A percentile compares a stretch with the other conserved stretches of the same genome.
phyloP scores from a whole-genome alignment of 2,797 vertebrate genomes.

The Enteromius trimaculatus region DNA sequence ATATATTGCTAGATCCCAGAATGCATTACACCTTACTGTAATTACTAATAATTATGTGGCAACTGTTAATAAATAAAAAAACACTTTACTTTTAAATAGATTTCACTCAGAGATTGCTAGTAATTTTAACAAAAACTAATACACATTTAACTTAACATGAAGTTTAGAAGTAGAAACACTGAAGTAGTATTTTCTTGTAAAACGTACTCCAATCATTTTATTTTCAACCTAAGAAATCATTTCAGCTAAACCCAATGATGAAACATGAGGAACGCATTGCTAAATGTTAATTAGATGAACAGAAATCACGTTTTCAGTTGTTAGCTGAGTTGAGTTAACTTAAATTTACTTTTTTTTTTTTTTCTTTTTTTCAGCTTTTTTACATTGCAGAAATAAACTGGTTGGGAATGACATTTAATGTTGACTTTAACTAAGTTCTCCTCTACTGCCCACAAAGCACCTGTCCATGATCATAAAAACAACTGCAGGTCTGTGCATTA shows the following conservation, averaged over 20 bases:
- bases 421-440: conserved; percentile 37
- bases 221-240: background rate
- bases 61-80: no score
- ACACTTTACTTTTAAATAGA: no score
- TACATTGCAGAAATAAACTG: background rate
- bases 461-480: conserved; percentile 76
- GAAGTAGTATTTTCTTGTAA: background rate
- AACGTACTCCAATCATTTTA: background rate
- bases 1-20: no score
- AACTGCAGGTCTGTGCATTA: conserved; percentile 60
- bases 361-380: background rate
- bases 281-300: background rate
- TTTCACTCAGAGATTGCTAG: no score
- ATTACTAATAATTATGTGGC: no score
- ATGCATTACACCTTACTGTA: no score
- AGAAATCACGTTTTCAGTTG: background rate
- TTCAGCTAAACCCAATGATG: background rate
- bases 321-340: background rate
- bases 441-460: conserved; percentile 72
- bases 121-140: no score
- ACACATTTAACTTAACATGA: no score
- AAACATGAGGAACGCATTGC: background rate
- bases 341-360: background rate
- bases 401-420: background rate
- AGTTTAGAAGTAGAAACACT: background rate